Percentiles rank a stretch among this genome's conserved stretches.
These are phyloP conservation scores for Spheniscus humboldti DNA, from an alignment of 2,797 vertebrate species.

Conservation along the genomic window DNA sequence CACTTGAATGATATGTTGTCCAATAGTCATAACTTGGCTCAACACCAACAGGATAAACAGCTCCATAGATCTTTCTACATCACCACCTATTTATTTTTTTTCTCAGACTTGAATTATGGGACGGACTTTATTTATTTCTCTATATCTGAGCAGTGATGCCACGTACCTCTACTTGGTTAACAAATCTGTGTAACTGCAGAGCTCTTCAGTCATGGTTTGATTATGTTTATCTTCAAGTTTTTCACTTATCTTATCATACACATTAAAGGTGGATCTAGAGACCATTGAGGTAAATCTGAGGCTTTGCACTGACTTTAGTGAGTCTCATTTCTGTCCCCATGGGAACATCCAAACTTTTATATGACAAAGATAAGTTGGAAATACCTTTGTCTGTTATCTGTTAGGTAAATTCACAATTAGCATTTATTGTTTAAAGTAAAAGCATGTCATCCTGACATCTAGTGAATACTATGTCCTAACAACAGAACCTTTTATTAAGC, in stretches of 20 bases:
- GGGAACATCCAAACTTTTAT: neutral
- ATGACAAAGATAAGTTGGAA: neutral
- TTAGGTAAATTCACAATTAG: neutral
- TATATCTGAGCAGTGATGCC: neutral
- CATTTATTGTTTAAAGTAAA: neutral
- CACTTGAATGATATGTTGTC: neutral
- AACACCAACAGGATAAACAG: neutral
- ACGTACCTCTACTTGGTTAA: neutral
- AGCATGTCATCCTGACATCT: neutral
- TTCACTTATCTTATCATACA: neutral
- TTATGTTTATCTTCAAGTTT: neutral
- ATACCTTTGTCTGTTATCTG: neutral
- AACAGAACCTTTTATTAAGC: neutral
- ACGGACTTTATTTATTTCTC: neutral
- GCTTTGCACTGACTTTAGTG: neutral
- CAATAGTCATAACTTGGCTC: neutral
- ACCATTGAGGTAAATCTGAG: neutral
- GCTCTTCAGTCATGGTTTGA: neutral
- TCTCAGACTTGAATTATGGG: neutral
- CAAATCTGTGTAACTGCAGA: neutral
- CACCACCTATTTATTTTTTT: conserved; percentile 2
- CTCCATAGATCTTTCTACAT: neutral
- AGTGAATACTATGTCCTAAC: neutral
- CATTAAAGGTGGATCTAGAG: neutral
- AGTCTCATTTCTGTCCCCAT: neutral